Base-by-base conservation (phyloP, 2,888 invertebrate species). In the Keiferia lycopersicella region DNA sequence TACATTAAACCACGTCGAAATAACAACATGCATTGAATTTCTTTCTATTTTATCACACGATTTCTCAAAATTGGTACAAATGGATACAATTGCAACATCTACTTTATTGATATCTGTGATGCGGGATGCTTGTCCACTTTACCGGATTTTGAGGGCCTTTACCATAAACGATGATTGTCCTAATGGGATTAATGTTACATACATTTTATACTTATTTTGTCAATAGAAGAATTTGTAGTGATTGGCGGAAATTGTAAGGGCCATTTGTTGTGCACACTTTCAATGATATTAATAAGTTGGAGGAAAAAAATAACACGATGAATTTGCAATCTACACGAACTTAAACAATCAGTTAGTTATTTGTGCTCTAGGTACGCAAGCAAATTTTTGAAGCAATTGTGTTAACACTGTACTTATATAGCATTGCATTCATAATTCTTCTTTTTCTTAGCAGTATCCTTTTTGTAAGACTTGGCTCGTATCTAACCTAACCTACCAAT, bases 91-190 rank as follows among this genome's bases (percentile, higher is more conserved):
- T 83, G 79, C 26, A 22, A n/a, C 61, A 50, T 18, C 48, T 16
- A 34, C 34, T 56, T 34, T 30, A 56, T 56, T 56, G 56, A 14
- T 34, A 30, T 16, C n/a, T 45, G 26, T 10, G 20, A 89, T 90
- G 88, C 88, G 89, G 89, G 89, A 82, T 84, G 81, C 50, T 61
- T 61, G 61, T 61, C 11, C n/a, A 45, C 45, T 86, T 86, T 88
- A 61, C 61, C 50, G 61, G 50, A 61, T 61, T 45, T 56, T 88
- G 69, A 70, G 73, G 73, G 64, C 73, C 79, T 82, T 82, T 50
- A 50, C 50, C 50, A 61, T 41, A 48, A 61, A 48, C 45, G 58
- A 68, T 71, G 69, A 61, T 65, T 50, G 65, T 63, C 65, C 61
- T 61, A 61, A 61, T 61, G 50, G 61, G 34, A 61, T 61, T 61